Percentiles rank a stretch among this genome's conserved stretches.
Evolutionary conservation across 2,888 invertebrate species (phyloP).

Genomic region (Cabera pusaria): DNA sequence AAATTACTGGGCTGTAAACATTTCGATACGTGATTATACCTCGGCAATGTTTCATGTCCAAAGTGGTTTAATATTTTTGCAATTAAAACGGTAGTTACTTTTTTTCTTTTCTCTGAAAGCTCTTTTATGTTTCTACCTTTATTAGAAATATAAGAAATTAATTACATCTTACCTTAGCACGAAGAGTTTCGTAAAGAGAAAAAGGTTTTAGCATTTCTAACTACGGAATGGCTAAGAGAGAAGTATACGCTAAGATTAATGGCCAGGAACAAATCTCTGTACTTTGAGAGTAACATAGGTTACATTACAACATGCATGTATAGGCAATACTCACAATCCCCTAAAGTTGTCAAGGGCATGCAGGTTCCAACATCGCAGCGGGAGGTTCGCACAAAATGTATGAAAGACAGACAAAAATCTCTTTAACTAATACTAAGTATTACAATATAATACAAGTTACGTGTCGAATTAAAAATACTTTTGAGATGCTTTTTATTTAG

Average conservation of each 20-base stretch:
- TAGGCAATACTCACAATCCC: slow-evolving; percentile 75
- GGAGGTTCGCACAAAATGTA: slow-evolving; percentile 69
- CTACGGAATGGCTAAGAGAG: slow-evolving; percentile 5
- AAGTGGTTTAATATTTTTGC: slow-evolving; percentile 31
- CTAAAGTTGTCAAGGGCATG: slow-evolving; percentile 75
- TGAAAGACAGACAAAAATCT: slow-evolving; percentile 53
- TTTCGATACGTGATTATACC: slow-evolving; percentile 3
- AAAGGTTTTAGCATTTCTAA: slow-evolving; percentile 29
- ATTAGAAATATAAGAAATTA: slow-evolving; percentile 33
- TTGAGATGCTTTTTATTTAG: slow-evolving; percentile 13
- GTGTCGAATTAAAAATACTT: no score
- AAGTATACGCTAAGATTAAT: slow-evolving; percentile 3
- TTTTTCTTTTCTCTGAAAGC: slow-evolving; percentile 27
- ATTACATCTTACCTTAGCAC: slow-evolving; percentile 40
- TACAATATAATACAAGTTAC: no score
- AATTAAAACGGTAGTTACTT: slow-evolving; percentile 34
- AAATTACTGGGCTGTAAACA: no score
- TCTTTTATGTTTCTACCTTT: slow-evolving; percentile 27
- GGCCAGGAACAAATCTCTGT: no score
- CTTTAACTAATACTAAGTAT: slow-evolving; percentile 25
- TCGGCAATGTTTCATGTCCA: slow-evolving; percentile 11
- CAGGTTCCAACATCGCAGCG: slow-evolving; percentile 67
- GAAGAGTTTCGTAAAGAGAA: slow-evolving; percentile 25
- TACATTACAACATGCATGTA: slow-evolving; percentile 42
- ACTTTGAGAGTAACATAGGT: no score